A percentile compares a stretch with the other conserved stretches of the same genome.
Conservation (phyloP, 2,113 vertebrate genomes). For the Donacobius atricapilla region DNA sequence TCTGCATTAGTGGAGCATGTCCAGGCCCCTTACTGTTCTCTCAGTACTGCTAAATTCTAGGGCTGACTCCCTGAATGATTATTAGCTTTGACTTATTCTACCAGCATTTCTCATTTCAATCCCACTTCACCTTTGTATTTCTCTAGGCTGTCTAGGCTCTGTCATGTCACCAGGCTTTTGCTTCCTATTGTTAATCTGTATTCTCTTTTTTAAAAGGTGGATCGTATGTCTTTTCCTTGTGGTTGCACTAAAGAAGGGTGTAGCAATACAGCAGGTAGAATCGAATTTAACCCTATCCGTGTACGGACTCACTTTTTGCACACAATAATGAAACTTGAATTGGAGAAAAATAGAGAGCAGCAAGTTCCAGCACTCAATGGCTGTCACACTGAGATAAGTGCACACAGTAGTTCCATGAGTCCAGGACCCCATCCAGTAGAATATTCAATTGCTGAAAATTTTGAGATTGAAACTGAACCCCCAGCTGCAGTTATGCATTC, state of each 20-base stretch:
- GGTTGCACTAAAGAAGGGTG: slow-evolving; percentile 98
- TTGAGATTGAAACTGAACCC: slow-evolving; percentile 80
- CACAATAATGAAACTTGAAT: slow-evolving; percentile 98
- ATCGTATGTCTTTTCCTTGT: slow-evolving; percentile 98
- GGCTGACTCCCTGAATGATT: not conserved
- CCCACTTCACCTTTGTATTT: not conserved
- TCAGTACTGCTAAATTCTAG: not conserved
- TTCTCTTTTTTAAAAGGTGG: slow-evolving; percentile 82
- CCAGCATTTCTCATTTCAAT: not conserved
- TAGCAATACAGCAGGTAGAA: slow-evolving; percentile 93
- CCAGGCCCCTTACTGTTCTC: not conserved
- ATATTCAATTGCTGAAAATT: slow-evolving; percentile 84
- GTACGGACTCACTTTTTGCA: slow-evolving; percentile 99
- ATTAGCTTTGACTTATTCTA: not conserved
- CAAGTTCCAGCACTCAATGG: slow-evolving; percentile 83
- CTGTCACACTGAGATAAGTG: slow-evolving; percentile 81
- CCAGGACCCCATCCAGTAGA: slow-evolving; percentile 83
- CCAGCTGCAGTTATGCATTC: slow-evolving; percentile 85
- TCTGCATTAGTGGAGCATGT: not conserved
- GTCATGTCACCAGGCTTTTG: not conserved
- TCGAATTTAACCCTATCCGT: slow-evolving; percentile 98
- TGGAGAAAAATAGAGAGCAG: slow-evolving; percentile 95
- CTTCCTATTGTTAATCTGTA: slow-evolving; percentile 42
- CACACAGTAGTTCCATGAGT: slow-evolving; percentile 78
- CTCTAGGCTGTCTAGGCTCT: not conserved